Evolutionary conservation across 2,797 vertebrate species (phyloP).

Genomic region (Orientallactaga sibirica): DNA sequence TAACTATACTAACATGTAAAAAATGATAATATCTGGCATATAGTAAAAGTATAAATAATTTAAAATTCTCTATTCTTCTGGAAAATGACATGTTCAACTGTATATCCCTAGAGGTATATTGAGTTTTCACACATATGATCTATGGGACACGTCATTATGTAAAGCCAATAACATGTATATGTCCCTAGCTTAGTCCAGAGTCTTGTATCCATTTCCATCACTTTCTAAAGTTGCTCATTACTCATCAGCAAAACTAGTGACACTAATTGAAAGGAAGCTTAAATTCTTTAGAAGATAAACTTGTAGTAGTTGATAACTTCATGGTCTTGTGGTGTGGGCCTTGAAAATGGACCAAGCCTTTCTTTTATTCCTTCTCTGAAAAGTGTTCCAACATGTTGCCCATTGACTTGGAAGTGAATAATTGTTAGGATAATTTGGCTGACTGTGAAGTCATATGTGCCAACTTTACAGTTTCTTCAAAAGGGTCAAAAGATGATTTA

Average conservation of each 20-base stretch:
- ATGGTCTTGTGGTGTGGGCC: no score
- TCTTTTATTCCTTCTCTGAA: neutral
- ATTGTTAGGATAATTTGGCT: neutral
- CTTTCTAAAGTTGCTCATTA: neutral
- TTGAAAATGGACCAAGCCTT: neutral
- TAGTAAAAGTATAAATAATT: conserved; percentile 4
- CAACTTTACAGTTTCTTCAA: neutral
- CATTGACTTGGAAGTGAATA: neutral
- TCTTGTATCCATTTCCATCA: neutral
- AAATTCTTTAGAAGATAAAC: neutral
- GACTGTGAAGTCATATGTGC: neutral
- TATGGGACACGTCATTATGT: neutral
- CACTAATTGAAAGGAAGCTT: neutral
- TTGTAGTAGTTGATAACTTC: neutral
- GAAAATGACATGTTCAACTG: neutral
- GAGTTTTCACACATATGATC: neutral
- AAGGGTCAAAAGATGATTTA: conserved; percentile 88
- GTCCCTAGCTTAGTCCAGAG: neutral
- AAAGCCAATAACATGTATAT: neutral
- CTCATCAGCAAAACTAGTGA: neutral
- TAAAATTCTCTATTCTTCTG: neutral
- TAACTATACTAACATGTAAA: conserved; percentile 24
- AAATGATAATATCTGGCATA: neutral
- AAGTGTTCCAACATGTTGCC: neutral
- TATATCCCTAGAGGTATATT: neutral